Conservation (phyloP, 1,140 invertebrate species). For the Drosophila yakuba region DNA sequence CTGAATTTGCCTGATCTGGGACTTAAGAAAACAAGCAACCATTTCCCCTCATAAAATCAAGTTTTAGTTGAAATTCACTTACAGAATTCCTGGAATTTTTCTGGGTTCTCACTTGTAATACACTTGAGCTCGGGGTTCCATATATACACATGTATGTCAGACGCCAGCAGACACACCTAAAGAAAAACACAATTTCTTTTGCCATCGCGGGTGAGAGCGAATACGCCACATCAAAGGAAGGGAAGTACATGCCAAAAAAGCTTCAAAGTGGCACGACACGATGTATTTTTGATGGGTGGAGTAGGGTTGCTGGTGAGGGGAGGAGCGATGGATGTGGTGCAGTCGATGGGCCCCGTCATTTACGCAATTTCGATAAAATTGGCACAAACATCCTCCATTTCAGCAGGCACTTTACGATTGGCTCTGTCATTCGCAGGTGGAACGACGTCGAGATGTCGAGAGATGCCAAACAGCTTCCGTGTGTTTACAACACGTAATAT, state of each 20-base stretch:
- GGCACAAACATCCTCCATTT: constrained; percentile 51
- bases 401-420: constrained; percentile 17
- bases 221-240: constrained; percentile 63
- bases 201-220: constrained; percentile 6
- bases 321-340: neutral
- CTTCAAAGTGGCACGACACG: constrained; percentile 30
- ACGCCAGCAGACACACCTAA: constrained; percentile 21
- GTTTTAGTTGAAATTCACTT: constrained; percentile 41
- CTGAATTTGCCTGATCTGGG: constrained; percentile 6
- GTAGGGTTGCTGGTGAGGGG: neutral
- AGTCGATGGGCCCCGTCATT: constrained; percentile 35
- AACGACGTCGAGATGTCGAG: constrained; percentile 1
- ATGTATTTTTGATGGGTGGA: neutral
- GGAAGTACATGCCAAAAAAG: constrained; percentile 49
- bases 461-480: constrained; percentile 25
- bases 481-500: constrained; percentile 30
- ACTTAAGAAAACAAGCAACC: constrained; percentile 24
- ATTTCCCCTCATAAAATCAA: constrained; percentile 14
- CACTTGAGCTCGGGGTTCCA: constrained; percentile 1
- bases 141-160: neutral
- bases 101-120: constrained; percentile 26
- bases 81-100: constrained; percentile 38
- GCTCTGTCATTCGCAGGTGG: constrained; percentile 30
- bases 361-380: constrained; percentile 59
- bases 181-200: constrained; percentile 18